A percentile compares a stretch with the other conserved stretches of the same genome.
Evolutionary conservation across 2,797 vertebrate genomes (phyloP).

Genomic region (Microcaecilia unicolor): DNA sequence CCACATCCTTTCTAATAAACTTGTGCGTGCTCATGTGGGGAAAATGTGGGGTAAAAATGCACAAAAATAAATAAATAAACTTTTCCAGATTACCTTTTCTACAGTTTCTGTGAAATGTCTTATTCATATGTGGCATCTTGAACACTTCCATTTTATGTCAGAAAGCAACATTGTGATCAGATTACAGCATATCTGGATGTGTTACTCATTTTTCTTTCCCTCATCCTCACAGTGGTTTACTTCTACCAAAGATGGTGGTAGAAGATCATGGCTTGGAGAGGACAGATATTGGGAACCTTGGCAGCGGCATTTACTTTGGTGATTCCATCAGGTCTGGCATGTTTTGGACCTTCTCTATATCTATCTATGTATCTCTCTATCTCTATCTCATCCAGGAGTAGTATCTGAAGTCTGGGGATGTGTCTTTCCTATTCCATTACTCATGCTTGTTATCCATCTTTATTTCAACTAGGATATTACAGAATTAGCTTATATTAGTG

Average conservation of each 20-base stretch:
- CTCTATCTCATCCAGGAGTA: too few species aligned
- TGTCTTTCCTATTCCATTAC: too few species aligned
- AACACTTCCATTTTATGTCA: not conserved
- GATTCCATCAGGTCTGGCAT: conserved; percentile 65
- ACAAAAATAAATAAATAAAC: too few species aligned
- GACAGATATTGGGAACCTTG: conserved; percentile 73
- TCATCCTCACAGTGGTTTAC: conserved; percentile 58
- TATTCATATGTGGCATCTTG: not conserved
- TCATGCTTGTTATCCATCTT: too few species aligned
- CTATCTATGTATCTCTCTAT: too few species aligned
- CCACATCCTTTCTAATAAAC: too few species aligned
- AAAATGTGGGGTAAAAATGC: too few species aligned
- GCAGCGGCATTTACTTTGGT: conserved; percentile 80
- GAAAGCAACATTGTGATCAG: not conserved
- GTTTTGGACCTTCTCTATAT: too few species aligned
- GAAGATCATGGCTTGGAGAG: conserved; percentile 69
- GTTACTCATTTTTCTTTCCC: not conserved
- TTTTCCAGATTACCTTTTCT: not conserved
- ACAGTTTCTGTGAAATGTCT: not conserved
- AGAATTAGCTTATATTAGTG: too few species aligned
- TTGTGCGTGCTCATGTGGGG: too few species aligned
- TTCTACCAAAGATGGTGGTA: conserved; percentile 64
- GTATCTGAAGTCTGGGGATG: too few species aligned
- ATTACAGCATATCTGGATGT: not conserved
- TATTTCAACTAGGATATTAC: too few species aligned